Conservation (phyloP, 2,888 invertebrate species). For the Conistra vaccinii region DNA sequence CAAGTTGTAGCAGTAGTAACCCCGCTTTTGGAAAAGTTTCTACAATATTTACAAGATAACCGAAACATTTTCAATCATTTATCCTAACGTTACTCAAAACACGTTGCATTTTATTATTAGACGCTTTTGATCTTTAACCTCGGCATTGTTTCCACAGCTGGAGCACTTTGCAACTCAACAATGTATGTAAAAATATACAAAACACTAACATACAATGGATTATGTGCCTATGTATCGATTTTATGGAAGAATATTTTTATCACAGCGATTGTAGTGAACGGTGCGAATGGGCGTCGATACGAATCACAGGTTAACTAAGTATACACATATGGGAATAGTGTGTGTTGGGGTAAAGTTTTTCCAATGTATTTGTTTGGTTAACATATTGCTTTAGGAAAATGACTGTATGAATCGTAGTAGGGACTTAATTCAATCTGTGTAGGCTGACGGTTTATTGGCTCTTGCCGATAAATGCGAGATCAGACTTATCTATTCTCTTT, state of each 20-base stretch:
- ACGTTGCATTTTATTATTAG: conserved; percentile 60
- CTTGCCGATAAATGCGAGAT: neutral
- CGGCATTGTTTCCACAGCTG: conserved; percentile 65
- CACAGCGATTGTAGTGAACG: neutral
- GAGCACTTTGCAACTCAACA: conserved; percentile 48
- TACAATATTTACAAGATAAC: neutral
- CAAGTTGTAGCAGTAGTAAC: neutral
- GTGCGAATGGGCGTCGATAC: conserved; percentile 11
- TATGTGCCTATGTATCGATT: conserved; percentile 9
- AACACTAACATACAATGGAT: conserved; percentile 44
- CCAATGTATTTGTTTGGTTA: neutral
- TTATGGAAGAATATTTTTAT: conserved; percentile 24
- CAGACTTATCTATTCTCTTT: too few species aligned
- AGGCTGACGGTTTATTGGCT: neutral
- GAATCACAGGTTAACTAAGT: neutral
- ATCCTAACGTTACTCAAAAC: conserved; percentile 26
- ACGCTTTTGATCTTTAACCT: conserved; percentile 67
- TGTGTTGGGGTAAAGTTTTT: neutral
- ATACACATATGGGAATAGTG: neutral
- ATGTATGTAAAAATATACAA: conserved; percentile 60
- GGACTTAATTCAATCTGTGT: neutral
- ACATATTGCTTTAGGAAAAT: neutral
- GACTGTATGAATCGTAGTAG: neutral
- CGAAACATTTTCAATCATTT: neutral
- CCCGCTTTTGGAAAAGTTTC: neutral